A percentile compares a stretch with the other conserved stretches of the same genome.
Evolutionary conservation across 2,113 vertebrate genomes (phyloP).

Genomic region (Merops nubicus): DNA sequence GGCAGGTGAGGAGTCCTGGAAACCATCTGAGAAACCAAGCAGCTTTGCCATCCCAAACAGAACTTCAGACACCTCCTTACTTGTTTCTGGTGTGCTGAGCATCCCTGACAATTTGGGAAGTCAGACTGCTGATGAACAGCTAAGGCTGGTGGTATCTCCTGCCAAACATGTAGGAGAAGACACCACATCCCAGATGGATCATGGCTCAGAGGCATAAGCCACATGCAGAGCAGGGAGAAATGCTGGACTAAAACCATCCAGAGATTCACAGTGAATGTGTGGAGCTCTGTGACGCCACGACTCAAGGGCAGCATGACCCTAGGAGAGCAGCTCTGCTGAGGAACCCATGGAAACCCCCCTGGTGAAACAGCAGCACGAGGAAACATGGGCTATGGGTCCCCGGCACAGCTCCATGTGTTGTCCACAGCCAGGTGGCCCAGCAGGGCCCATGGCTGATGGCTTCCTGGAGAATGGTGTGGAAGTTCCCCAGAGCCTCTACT

Average conservation of each 20-base stretch:
- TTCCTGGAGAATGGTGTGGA: background rate
- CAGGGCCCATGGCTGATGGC: accelerated
- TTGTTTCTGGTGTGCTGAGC: background rate
- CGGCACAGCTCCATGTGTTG: background rate
- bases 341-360: background rate
- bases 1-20: background rate
- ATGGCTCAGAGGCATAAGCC: background rate
- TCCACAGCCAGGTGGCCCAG: background rate
- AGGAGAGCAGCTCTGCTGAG: background rate
- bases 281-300: background rate
- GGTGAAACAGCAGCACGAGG: background rate
- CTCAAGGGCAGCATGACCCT: background rate
- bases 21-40: background rate
- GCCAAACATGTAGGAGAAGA: background rate
- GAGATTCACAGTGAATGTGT: background rate
- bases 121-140: background rate
- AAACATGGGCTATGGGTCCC: background rate
- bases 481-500: background rate
- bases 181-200: background rate
- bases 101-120: background rate
- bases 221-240: background rate
- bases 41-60: background rate
- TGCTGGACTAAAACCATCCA: background rate
- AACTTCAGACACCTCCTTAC: background rate
- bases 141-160: background rate